Evolutionary conservation across 2,888 invertebrate genomes (phyloP).

Genomic region (Masnerella sp.): DNA sequence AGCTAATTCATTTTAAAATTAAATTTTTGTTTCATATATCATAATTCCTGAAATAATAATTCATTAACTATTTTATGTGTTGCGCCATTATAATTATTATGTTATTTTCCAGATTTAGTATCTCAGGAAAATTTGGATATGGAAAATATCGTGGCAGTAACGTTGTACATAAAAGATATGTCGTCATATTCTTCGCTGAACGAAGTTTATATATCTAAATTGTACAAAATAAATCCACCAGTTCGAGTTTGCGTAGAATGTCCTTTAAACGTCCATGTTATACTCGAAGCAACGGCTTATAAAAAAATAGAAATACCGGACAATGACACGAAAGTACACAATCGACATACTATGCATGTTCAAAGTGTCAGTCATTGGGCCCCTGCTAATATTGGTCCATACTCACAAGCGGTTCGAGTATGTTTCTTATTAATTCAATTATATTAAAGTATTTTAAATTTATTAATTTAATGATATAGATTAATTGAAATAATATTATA

Average conservation of each 20-base stretch:
- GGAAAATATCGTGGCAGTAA: constrained; percentile 87
- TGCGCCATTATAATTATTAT: too few species aligned
- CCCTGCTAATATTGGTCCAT: constrained; percentile 98
- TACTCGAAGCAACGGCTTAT: constrained; percentile 87
- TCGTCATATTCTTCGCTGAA: constrained; percentile 87
- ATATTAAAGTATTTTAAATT: too few species aligned
- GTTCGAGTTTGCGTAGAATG: constrained; percentile 91
- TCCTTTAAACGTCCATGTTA: constrained; percentile 86
- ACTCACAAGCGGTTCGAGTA: constrained; percentile 94
- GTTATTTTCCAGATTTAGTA: constrained; percentile 69
- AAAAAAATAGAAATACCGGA: constrained; percentile 69
- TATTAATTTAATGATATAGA: too few species aligned
- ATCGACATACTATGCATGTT: constrained; percentile 92
- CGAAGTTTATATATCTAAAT: constrained; percentile 85
- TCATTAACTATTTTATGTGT: too few species aligned
- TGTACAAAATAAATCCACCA: constrained; percentile 89
- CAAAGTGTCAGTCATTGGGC: constrained; percentile 98
- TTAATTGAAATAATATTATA: too few species aligned
- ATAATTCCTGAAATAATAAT: too few species aligned
- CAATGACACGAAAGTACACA: constrained; percentile 68
- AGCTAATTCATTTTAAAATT: too few species aligned
- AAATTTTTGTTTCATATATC: too few species aligned
- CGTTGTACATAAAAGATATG: constrained; percentile 91
- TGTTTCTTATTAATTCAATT: too few species aligned
- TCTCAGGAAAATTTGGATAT: constrained; percentile 72